These are phyloP conservation scores for Marcusenius ussheri DNA, from an alignment of 2,113 vertebrate species.

Conservation along the genomic window DNA sequence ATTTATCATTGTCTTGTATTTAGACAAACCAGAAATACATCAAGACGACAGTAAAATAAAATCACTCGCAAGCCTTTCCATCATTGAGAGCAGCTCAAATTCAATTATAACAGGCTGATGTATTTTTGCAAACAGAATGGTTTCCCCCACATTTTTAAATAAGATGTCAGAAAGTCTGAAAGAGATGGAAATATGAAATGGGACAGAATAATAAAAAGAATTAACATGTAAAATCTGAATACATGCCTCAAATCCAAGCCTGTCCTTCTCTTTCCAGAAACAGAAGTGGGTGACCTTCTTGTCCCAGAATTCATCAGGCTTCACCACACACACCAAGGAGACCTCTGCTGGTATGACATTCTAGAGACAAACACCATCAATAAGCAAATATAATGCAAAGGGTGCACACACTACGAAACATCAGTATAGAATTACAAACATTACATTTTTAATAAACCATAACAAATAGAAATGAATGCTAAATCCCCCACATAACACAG, in stretches of 20 bases:
- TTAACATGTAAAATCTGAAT: neutral
- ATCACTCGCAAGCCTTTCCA: neutral
- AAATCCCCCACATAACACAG: neutral
- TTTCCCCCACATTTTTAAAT: neutral
- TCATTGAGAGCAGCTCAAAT: neutral
- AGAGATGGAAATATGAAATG: neutral
- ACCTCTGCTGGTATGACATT: slow-evolving; percentile 97
- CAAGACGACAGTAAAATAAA: neutral
- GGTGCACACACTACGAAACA: neutral
- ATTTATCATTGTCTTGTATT: neutral
- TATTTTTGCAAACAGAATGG: neutral
- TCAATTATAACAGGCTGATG: neutral
- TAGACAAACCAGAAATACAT: neutral
- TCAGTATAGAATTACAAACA: neutral
- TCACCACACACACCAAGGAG: slow-evolving; percentile 96
- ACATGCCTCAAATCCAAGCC: slow-evolving; percentile 93
- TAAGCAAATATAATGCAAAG: neutral
- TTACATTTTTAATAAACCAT: neutral
- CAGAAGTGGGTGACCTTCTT: slow-evolving; percentile 99
- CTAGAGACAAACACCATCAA: slow-evolving; percentile 51
- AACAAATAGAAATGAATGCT: neutral
- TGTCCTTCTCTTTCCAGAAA: slow-evolving; percentile 99
- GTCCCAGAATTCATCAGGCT: slow-evolving; percentile 98
- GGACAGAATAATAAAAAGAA: neutral
- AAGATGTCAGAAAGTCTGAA: neutral